Conservation (phyloP, 2,888 invertebrate species). For the Choreutis nemorana region DNA sequence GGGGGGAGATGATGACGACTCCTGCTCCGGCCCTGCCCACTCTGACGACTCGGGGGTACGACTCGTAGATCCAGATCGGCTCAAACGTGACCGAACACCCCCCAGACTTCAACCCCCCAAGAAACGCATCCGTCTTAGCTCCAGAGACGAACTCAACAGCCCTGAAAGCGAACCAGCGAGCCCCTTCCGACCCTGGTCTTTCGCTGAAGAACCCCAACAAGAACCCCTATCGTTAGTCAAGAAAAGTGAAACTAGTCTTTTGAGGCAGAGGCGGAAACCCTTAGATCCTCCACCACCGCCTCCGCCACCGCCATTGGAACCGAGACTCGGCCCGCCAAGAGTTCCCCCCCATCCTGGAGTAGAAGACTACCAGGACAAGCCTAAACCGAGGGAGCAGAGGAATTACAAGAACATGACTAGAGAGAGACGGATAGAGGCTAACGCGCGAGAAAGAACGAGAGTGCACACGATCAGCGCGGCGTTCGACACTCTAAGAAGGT, state of each 20-base stretch:
- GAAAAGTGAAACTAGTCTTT: slow-evolving; percentile 36
- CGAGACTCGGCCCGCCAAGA: slow-evolving; percentile 41
- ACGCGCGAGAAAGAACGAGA: slow-evolving; percentile 89
- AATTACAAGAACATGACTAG: slow-evolving; percentile 97
- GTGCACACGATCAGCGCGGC: slow-evolving; percentile 97
- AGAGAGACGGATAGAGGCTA: slow-evolving; percentile 92
- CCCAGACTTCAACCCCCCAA: slow-evolving; percentile 68
- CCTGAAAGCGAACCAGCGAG: slow-evolving; percentile 50
- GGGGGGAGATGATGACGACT: slow-evolving; percentile 75
- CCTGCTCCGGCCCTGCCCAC: slow-evolving; percentile 57
- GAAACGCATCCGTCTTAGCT: slow-evolving; percentile 71
- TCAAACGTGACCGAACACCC: slow-evolving; percentile 61
- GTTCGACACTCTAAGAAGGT: slow-evolving; percentile 84
- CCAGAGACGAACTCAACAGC: slow-evolving; percentile 39
- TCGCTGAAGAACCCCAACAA: slow-evolving; percentile 63
- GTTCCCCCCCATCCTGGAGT: slow-evolving; percentile 66
- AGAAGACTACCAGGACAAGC: slow-evolving; percentile 30
- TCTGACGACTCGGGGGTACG: slow-evolving; percentile 61
- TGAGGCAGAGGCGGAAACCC: slow-evolving; percentile 40
- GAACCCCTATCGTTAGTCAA: slow-evolving; percentile 72
- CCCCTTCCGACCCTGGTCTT: slow-evolving; percentile 75
- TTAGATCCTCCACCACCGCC: slow-evolving; percentile 35
- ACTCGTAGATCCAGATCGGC: slow-evolving; percentile 54
- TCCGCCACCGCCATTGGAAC: slow-evolving; percentile 25
- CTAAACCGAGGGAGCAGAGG: slow-evolving; percentile 70